Percentiles rank a stretch among this genome's conserved stretches.
Conservation (phyloP, 1,140 invertebrate species). For the Temnothorax nylanderi region DNA sequence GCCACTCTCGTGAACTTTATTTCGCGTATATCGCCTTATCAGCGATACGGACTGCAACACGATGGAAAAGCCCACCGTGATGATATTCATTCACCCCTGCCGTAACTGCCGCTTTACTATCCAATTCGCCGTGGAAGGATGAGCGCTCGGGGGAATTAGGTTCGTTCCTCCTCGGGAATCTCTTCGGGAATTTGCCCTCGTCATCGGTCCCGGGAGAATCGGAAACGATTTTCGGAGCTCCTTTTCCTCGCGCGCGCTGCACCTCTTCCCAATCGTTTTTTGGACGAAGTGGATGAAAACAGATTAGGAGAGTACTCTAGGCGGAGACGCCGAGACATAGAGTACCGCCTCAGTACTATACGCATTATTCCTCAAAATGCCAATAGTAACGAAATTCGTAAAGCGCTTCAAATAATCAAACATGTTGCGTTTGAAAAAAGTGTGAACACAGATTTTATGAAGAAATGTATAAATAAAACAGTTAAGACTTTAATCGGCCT, state of each 20-base stretch:
- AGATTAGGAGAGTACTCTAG: slow-evolving; percentile 47
- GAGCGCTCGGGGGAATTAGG: slow-evolving; percentile 66
- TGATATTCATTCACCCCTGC: slow-evolving; percentile 74
- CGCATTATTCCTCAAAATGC: not conserved
- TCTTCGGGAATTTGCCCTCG: slow-evolving; percentile 72
- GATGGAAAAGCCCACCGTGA: slow-evolving; percentile 47
- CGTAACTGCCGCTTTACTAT: slow-evolving; percentile 73
- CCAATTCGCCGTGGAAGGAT: slow-evolving; percentile 70
- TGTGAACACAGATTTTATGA: not conserved
- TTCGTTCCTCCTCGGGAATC: slow-evolving; percentile 72
- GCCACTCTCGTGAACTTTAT: slow-evolving; percentile 27
- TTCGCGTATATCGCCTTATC: slow-evolving; percentile 43
- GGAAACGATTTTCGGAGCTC: slow-evolving; percentile 65
- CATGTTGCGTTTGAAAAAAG: not conserved
- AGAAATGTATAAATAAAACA: not conserved
- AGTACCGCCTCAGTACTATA: not conserved
- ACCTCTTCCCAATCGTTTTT: slow-evolving; percentile 42
- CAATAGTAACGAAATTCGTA: not conserved
- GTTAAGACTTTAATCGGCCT: too few relatives aligned
- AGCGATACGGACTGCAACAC: slow-evolving; percentile 34
- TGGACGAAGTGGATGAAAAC: slow-evolving; percentile 46
- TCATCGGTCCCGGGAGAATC: slow-evolving; percentile 72
- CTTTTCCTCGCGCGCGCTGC: not conserved
- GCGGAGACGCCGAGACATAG: not conserved
- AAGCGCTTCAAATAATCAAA: slow-evolving; percentile 3